Evolutionary conservation across 1,140 invertebrate species (phyloP).

Genomic region (Ceratosolen fusciceps): DNA sequence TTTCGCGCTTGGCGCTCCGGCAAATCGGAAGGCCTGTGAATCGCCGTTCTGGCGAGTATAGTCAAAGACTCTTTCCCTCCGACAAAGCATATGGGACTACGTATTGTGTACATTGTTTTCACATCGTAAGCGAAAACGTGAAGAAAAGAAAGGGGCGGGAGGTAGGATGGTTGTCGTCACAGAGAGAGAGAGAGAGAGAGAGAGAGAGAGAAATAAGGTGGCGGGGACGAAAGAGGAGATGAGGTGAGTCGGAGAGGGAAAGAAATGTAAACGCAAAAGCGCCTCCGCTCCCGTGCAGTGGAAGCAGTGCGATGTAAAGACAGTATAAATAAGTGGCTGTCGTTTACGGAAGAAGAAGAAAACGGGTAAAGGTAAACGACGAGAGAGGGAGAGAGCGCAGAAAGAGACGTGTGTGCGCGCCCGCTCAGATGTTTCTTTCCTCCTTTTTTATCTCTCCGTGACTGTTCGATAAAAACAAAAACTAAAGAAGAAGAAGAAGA

Average conservation of each 20-base stretch:
- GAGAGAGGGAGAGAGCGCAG: conserved; percentile 47
- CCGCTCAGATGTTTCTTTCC: conserved; percentile 3
- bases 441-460: conserved; percentile 5
- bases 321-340: conserved; percentile 73
- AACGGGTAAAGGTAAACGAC: conserved; percentile 62
- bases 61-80: background rate
- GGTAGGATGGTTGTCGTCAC: no score
- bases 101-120: conserved; percentile 41
- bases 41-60: conserved; percentile 18
- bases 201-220: conserved; percentile 48
- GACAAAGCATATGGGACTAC: conserved; percentile 39
- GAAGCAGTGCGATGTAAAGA: conserved; percentile 65
- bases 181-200: no score
- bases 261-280: conserved; percentile 63
- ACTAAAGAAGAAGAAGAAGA: conserved; percentile 20
- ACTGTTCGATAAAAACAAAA: conserved; percentile 22
- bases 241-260: no score
- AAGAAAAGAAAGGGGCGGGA: background rate
- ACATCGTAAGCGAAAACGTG: background rate
- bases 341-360: conserved; percentile 69
- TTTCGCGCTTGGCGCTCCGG: background rate
- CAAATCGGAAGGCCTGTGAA: conserved; percentile 23
- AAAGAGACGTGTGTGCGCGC: conserved; percentile 39
- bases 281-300: conserved; percentile 59
- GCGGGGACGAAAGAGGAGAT: no score